A percentile compares a stretch with the other conserved stretches of the same genome.
phyloP scores from a whole-genome alignment of 2,888 invertebrate genomes.

The Nebria salina region DNA sequence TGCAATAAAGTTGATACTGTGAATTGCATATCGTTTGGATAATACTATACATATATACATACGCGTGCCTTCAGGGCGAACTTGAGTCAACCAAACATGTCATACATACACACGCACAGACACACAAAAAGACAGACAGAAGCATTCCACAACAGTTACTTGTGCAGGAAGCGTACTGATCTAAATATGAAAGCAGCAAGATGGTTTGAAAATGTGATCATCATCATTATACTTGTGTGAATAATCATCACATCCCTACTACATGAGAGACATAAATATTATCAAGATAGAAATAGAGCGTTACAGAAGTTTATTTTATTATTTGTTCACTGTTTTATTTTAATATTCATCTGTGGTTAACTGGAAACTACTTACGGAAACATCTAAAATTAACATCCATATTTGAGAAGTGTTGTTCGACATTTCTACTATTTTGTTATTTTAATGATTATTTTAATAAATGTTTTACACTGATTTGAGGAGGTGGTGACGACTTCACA shows the following conservation, averaged over 20 bases:
- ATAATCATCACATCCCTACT: slow-evolving; percentile 54
- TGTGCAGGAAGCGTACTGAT: slow-evolving; percentile 56
- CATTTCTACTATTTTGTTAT: slow-evolving; percentile 46
- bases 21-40: neutral
- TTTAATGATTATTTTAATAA: slow-evolving; percentile 48
- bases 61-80: slow-evolving; percentile 1
- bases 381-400: slow-evolving; percentile 40
- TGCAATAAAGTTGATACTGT: neutral
- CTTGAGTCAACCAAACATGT: neutral
- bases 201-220: slow-evolving; percentile 54
- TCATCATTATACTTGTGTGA: slow-evolving; percentile 50
- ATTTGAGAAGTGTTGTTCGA: slow-evolving; percentile 30
- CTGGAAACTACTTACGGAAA: slow-evolving; percentile 48
- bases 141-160: slow-evolving; percentile 50
- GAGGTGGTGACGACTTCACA: slow-evolving; percentile 54
- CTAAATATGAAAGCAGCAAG: slow-evolving; percentile 59
- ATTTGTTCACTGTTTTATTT: slow-evolving; percentile 21
- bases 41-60: neutral
- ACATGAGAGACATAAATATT: slow-evolving; percentile 52
- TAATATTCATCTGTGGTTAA: slow-evolving; percentile 28
- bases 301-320: neutral
- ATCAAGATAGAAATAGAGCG: slow-evolving; percentile 26
- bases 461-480: slow-evolving; percentile 50
- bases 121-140: slow-evolving; percentile 47
- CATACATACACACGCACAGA: neutral